phyloP scores from a whole-genome alignment of 2,113 vertebrate genomes.

The Pterocles gutturalis region DNA sequence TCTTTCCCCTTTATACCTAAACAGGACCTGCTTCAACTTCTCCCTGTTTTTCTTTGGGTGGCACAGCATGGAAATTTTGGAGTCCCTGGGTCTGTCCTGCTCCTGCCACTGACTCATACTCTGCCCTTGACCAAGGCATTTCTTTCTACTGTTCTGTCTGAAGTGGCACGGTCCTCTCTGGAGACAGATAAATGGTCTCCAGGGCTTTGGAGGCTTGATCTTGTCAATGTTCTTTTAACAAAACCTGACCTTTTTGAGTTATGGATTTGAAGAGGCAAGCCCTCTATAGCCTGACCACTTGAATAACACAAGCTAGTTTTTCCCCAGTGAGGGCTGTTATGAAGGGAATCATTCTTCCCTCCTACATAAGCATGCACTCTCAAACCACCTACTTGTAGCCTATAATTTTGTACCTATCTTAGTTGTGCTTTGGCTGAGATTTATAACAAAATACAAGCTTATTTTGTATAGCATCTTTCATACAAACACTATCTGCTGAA shows the following conservation, averaged over 20 bases:
- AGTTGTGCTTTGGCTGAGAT: not conserved
- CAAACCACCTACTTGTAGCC: not conserved
- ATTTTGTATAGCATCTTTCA: constrained; percentile 39
- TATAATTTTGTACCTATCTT: not conserved
- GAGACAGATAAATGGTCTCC: not conserved
- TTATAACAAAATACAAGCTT: constrained; percentile 11
- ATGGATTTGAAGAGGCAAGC: not conserved
- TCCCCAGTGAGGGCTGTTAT: not conserved
- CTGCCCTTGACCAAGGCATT: not conserved
- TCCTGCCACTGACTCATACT: not conserved
- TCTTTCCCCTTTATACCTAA: not conserved
- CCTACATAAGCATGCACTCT: not conserved
- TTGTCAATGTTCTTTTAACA: not conserved
- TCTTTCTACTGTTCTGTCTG: not conserved
- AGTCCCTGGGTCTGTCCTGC: not conserved
- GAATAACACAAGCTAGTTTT: not conserved
- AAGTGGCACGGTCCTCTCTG: not conserved
- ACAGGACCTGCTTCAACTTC: not conserved
- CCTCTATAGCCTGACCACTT: not conserved
- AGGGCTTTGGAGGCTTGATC: not conserved
- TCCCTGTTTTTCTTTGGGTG: not conserved
- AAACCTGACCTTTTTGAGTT: not conserved
- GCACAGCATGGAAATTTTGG: not conserved
- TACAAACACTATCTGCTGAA: not conserved
- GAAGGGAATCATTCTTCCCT: not conserved